phyloP scores from a whole-genome alignment of 1,140 invertebrate genomes.

The Bacillus rossius region DNA sequence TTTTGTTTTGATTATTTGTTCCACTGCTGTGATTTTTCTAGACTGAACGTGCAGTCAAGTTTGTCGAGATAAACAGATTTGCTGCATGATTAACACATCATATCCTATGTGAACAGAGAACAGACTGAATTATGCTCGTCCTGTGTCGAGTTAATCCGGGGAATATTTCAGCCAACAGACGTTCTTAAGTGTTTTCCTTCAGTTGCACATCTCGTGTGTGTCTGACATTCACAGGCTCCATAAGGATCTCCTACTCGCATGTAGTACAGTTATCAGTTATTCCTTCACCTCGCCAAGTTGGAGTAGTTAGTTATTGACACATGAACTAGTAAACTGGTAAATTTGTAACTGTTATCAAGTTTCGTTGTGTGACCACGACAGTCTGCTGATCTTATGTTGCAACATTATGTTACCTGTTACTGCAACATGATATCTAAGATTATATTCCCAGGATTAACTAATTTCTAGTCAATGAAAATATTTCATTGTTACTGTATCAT shows the following conservation, averaged over 20 bases:
- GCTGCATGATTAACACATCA: slow-evolving; percentile 1
- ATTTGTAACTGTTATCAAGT: no score
- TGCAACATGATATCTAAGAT: background rate
- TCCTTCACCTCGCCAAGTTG: background rate
- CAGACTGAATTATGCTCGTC: slow-evolving; percentile 15
- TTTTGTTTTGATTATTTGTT: slow-evolving; percentile 3
- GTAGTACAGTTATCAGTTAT: background rate
- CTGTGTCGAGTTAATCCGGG: slow-evolving; percentile 6
- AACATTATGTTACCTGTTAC: background rate
- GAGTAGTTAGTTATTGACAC: background rate
- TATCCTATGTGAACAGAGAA: slow-evolving; percentile 7
- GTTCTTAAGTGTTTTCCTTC: background rate
- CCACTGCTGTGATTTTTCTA: slow-evolving; percentile 14
- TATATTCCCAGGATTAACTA: slow-evolving; percentile 7
- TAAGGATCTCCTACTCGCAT: background rate
- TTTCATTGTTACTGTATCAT: slow-evolving; percentile 6
- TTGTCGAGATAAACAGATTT: background rate
- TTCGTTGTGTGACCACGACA: background rate
- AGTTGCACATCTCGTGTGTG: background rate
- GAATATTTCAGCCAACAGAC: background rate
- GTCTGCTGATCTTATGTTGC: background rate
- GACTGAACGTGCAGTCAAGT: slow-evolving; percentile 3
- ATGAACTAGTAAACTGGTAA: background rate
- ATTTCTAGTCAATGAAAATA: slow-evolving; percentile 15
- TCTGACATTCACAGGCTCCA: background rate